Evolutionary conservation across 2,113 vertebrate genomes (phyloP), one percentile per base, ranked within the genome.

Genomic region (Strix aluco): DNA sequence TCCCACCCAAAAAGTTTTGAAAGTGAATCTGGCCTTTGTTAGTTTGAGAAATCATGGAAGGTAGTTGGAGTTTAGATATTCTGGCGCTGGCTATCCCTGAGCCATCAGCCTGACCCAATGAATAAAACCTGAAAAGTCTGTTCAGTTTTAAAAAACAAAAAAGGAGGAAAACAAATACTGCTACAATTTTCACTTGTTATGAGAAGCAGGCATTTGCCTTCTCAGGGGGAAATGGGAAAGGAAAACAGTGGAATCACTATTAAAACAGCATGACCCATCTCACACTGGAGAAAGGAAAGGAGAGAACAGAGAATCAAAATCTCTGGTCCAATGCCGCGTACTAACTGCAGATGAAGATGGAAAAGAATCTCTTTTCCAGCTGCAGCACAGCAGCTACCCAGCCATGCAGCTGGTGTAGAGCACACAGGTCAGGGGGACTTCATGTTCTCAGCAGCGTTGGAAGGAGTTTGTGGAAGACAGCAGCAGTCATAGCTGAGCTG

Each of bases 21-120:
- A 84, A 96, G 36, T 92, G 90, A 96, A 96, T 93, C 71, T 47
- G 88, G 88, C 44, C 95, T 90, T 93, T 96, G 92, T 94, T 84
- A 81, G 83, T 36, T 57, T 83, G 55, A 78, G 75, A 90, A 97
- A 78, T 95, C 71, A 62, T 30, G 44, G 88, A 71, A 84, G 30
- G 69, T 72, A 3, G 36, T 71, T 78, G 63, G 75, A 81, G 86
- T 83, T 73, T 55, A 90, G 65, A 49, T 92, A 67, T 78, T 91
- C 47, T 59, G 69, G 69, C 69, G 32, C 83, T 66, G 55, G 36
- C 42, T 81, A 38, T 83, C 51, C 16, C 81, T 94, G n/a, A 80
- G n/a, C 71, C 26, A 77, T 36, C 6, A 63, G 59, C 32, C 74
- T 73, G 81, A 69, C 13, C 3, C 11, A 15, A 8, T 70, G 65